Conservation (phyloP, 2,888 invertebrate genomes). For the Drosophila conformis region DNA sequence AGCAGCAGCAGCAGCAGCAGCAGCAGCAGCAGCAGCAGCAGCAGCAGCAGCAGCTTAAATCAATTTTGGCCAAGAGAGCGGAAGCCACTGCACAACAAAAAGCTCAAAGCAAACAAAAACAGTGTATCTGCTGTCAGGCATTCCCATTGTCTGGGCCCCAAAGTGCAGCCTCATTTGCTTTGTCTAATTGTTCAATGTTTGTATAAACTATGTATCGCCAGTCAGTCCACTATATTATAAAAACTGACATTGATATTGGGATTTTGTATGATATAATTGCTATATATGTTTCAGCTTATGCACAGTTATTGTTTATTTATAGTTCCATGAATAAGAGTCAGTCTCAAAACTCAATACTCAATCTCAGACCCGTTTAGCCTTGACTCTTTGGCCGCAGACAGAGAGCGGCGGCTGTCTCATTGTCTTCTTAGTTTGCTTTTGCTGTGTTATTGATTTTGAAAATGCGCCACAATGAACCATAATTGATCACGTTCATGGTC, state of each 20-base stretch:
- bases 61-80: constrained; percentile 38
- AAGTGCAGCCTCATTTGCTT: constrained; percentile 36
- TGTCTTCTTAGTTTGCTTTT: constrained; percentile 27
- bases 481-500: constrained; percentile 81
- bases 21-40: neutral
- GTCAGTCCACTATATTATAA: constrained; percentile 3
- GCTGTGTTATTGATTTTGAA: constrained; percentile 74
- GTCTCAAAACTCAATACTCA: constrained; percentile 32
- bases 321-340: constrained; percentile 47
- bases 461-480: constrained; percentile 74
- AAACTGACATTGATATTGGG: constrained; percentile 57
- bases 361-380: constrained; percentile 53
- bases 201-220: constrained; percentile 2
- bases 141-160: constrained; percentile 39
- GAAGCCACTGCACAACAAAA: constrained; percentile 49
- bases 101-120: constrained; percentile 36
- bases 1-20: neutral
- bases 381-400: constrained; percentile 61
- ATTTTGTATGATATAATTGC: constrained; percentile 74
- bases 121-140: constrained; percentile 38
- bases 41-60: constrained; percentile 6
- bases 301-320: constrained; percentile 78
- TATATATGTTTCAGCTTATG: constrained; percentile 44
- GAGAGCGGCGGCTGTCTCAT: constrained; percentile 24
- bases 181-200: constrained; percentile 33